Evolutionary conservation across 1,140 invertebrate species (phyloP).

Genomic region (Phymastichus coffea): DNA sequence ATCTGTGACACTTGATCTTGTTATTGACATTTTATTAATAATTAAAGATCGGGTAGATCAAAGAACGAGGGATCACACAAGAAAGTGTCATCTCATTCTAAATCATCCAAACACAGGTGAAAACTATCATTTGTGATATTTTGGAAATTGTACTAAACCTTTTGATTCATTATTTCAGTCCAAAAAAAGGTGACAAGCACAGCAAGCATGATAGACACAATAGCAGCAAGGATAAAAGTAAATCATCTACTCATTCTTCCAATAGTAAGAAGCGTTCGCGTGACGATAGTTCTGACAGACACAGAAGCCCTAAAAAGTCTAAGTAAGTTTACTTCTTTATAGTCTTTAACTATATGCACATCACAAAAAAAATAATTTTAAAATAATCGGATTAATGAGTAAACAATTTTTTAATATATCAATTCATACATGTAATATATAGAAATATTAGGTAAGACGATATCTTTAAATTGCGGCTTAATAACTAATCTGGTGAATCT

Average conservation of each 20-base stretch:
- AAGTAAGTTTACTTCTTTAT: constrained; percentile 50
- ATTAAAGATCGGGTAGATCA: constrained; percentile 54
- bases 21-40: constrained; percentile 26
- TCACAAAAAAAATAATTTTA: neutral
- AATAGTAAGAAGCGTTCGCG: constrained; percentile 67
- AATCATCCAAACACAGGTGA: constrained; percentile 58
- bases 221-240: constrained; percentile 35
- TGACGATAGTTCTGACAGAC: constrained; percentile 70
- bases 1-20: neutral
- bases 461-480: no score
- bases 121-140: no score
- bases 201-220: constrained; percentile 39
- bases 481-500: no score
- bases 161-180: constrained; percentile 39
- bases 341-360: neutral
- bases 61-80: constrained; percentile 56
- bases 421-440: no score
- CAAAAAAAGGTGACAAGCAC: constrained; percentile 56
- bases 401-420: no score
- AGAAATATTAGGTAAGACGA: no score
- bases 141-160: no score
- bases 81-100: constrained; percentile 58
- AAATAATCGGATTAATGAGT: no score
- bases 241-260: constrained; percentile 52
- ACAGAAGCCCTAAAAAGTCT: constrained; percentile 68